Conservation (phyloP, 2,113 vertebrate species). For the Pogona vitticeps region DNA sequence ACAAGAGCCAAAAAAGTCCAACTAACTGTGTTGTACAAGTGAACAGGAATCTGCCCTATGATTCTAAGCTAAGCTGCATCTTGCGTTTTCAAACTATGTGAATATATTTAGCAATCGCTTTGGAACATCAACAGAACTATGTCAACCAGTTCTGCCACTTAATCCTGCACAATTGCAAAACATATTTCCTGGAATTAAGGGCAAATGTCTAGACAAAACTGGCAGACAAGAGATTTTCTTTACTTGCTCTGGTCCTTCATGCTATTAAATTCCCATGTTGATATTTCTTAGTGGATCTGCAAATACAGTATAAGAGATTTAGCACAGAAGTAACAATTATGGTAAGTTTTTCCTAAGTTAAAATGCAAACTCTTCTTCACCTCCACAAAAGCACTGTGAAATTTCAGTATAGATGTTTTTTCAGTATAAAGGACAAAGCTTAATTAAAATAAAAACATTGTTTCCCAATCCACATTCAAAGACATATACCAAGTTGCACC, state of each 20-base stretch:
- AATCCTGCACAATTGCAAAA: not conserved
- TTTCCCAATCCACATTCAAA: too few species aligned
- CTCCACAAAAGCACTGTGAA: not conserved
- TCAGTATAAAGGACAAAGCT: too few species aligned
- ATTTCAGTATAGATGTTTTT: not conserved
- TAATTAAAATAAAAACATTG: too few species aligned
- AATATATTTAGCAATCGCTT: rapidly evolving
- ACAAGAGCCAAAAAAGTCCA: too few species aligned
- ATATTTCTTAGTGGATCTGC: not conserved
- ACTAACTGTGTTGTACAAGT: too few species aligned
- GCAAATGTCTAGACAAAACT: not conserved
- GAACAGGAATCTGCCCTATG: not conserved
- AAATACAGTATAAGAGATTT: not conserved
- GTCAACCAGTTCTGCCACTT: not conserved
- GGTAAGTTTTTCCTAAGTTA: too few species aligned
- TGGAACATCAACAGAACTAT: not conserved
- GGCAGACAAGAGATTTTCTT: rapidly evolving
- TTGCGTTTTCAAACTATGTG: not conserved
- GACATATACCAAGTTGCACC: too few species aligned
- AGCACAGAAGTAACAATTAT: not conserved
- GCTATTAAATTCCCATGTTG: not conserved
- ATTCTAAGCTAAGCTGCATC: not conserved
- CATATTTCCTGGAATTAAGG: rapidly evolving
- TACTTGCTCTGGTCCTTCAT: not conserved
- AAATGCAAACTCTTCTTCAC: too few species aligned